Evolutionary conservation across 2,888 invertebrate genomes (phyloP).

Genomic region (Napeogenes sylphis): DNA sequence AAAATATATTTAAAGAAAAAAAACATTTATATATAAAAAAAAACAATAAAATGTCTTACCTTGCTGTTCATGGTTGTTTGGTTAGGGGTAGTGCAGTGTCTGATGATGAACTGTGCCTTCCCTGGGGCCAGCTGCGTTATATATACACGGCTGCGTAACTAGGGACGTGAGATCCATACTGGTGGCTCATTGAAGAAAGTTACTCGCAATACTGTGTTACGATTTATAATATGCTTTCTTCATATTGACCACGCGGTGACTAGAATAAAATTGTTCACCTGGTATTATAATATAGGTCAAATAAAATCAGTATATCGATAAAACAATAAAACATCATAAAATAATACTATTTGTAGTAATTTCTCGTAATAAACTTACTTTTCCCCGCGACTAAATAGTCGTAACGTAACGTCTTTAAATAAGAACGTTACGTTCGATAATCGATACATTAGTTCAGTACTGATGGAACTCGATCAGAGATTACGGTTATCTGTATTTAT

Average conservation of each 20-base stretch:
- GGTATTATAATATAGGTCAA: conserved; percentile 9
- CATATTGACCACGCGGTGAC: conserved; percentile 28
- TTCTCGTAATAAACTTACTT: too few species aligned
- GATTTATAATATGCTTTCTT: conserved; percentile 39
- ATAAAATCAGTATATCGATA: background rate
- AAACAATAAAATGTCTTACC: conserved; percentile 46
- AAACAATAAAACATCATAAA: too few species aligned
- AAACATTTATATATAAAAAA: too few species aligned
- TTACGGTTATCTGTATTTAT: too few species aligned
- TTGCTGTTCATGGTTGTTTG: conserved; percentile 71
- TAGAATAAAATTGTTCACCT: conserved; percentile 12
- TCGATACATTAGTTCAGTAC: too few species aligned
- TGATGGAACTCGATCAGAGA: too few species aligned
- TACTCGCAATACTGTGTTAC: conserved; percentile 57
- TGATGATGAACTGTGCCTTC: conserved; percentile 60
- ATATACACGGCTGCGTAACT: conserved; percentile 67
- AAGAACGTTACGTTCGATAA: too few species aligned
- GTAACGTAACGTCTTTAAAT: too few species aligned
- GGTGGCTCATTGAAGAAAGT: conserved; percentile 70
- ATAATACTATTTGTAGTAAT: too few species aligned
- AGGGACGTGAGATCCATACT: conserved; percentile 69
- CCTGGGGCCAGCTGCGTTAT: conserved; percentile 53
- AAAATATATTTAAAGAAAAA: too few species aligned
- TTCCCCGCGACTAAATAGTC: too few species aligned
- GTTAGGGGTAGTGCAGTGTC: conserved; percentile 61